A percentile compares a stretch with the other conserved stretches of the same genome.
phyloP scores from a whole-genome alignment of 2,888 invertebrate genomes.

The Cheilosia vulpina region DNA sequence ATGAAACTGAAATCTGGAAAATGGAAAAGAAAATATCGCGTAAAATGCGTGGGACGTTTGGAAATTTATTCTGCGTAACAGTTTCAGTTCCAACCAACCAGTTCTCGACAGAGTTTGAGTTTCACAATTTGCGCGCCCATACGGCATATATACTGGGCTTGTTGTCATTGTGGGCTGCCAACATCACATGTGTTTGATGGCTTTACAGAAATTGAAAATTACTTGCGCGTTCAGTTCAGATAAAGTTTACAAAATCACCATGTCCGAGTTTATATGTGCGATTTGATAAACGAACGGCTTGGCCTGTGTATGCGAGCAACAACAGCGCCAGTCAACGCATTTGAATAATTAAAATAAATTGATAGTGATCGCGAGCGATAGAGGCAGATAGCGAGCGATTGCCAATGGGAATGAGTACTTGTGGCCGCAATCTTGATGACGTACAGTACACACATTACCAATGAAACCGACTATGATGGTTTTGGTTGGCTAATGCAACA shows the following conservation, averaged over 20 bases:
- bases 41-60: slow-evolving; percentile 56
- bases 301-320: neutral
- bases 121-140: slow-evolving; percentile 64
- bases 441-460: neutral
- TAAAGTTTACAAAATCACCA: slow-evolving; percentile 54
- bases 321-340: slow-evolving; percentile 43
- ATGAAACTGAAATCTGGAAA: slow-evolving; percentile 28
- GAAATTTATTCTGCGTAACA: slow-evolving; percentile 64
- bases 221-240: slow-evolving; percentile 49
- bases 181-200: neutral
- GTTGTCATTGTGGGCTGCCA: neutral
- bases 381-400: slow-evolving; percentile 34
- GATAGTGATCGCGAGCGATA: slow-evolving; percentile 37
- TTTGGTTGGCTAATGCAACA: neutral
- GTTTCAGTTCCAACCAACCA: slow-evolving; percentile 41
- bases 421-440: slow-evolving; percentile 49
- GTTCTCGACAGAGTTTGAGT: slow-evolving; percentile 33
- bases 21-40: slow-evolving; percentile 30
- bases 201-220: neutral
- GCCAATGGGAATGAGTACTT: slow-evolving; percentile 20
- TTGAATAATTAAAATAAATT: slow-evolving; percentile 73
- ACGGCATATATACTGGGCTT: neutral
- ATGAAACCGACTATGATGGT: neutral
- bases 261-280: slow-evolving; percentile 45
- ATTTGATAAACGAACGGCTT: slow-evolving; percentile 46